phyloP scores from a whole-genome alignment of 2,888 invertebrate species.

The Tortricodes alternella region DNA sequence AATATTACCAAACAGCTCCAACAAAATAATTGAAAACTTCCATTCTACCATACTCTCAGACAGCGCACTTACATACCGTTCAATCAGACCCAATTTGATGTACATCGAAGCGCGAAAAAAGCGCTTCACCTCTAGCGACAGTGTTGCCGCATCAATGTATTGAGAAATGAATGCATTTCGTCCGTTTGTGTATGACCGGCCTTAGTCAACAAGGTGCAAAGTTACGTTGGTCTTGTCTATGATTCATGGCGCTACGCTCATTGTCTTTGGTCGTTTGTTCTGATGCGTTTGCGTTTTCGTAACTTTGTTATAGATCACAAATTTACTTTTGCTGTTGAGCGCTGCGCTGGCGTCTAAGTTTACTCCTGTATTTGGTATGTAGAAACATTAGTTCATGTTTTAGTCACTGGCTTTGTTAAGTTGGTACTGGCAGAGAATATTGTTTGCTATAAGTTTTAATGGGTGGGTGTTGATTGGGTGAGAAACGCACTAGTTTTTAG shows the following conservation, averaged over 20 bases:
- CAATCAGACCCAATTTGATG: no score
- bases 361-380: neutral
- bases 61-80: no score
- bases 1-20: constrained; percentile 24
- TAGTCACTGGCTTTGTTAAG: constrained; percentile 1
- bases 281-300: constrained; percentile 34
- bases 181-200: no score
- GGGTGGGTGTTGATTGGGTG: constrained; percentile 59
- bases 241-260: constrained; percentile 62
- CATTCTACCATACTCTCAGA: no score
- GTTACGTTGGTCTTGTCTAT: constrained; percentile 38
- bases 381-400: neutral
- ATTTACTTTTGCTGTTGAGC: constrained; percentile 11
- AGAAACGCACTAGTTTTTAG: constrained; percentile 49
- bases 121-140: no score
- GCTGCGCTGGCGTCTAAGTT: neutral
- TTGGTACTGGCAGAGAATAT: constrained; percentile 46
- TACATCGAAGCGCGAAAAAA: no score
- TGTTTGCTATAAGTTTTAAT: constrained; percentile 58
- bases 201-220: constrained; percentile 4
- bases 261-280: constrained; percentile 54
- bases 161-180: no score
- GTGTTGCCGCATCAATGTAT: no score
- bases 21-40: constrained; percentile 17
- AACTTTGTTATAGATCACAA: constrained; percentile 27